Evolutionary conservation across 2,888 invertebrate species (phyloP).

Genomic region (Drosophila prolongata): DNA sequence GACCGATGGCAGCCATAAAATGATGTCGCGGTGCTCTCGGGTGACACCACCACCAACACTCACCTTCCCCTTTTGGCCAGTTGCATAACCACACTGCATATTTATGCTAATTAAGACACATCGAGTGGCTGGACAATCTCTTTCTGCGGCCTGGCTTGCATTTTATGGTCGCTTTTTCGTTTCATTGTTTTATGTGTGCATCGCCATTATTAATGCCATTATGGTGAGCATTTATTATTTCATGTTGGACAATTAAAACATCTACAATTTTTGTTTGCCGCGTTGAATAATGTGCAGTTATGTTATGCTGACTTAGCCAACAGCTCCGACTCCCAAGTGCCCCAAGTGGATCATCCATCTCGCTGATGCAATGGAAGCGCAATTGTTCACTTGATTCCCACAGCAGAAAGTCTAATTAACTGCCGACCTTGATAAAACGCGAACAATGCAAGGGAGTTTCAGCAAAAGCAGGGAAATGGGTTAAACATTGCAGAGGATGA

Average conservation of each 20-base stretch:
- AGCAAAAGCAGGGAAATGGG: constrained; percentile 29
- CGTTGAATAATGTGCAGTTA: constrained; percentile 44
- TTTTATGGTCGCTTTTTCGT: constrained; percentile 63
- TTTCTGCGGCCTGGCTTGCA: constrained; percentile 56
- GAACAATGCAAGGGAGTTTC: constrained; percentile 29
- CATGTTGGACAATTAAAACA: constrained; percentile 52
- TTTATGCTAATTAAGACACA: constrained; percentile 78
- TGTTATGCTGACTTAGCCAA: constrained; percentile 32
- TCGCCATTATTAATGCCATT: constrained; percentile 68
- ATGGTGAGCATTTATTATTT: constrained; percentile 67
- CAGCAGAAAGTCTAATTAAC: constrained; percentile 32
- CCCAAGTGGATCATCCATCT: constrained; percentile 8
- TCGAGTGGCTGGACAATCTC: constrained; percentile 50
- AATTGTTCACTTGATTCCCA: constrained; percentile 42
- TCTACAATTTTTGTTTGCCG: constrained; percentile 33
- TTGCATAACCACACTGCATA: constrained; percentile 53
- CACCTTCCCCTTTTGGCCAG: constrained; percentile 33
- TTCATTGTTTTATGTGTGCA: constrained; percentile 66
- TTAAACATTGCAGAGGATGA: constrained; percentile 1
- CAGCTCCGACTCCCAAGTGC: constrained; percentile 6
- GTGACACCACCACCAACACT: constrained; percentile 27
- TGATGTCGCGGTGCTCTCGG: constrained; percentile 58
- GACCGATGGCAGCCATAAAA: constrained; percentile 65
- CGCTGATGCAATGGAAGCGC: constrained; percentile 36
- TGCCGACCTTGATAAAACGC: constrained; percentile 39